Evolutionary conservation across 1,140 invertebrate species (phyloP).

Genomic region (Helicoverpa armigera): DNA sequence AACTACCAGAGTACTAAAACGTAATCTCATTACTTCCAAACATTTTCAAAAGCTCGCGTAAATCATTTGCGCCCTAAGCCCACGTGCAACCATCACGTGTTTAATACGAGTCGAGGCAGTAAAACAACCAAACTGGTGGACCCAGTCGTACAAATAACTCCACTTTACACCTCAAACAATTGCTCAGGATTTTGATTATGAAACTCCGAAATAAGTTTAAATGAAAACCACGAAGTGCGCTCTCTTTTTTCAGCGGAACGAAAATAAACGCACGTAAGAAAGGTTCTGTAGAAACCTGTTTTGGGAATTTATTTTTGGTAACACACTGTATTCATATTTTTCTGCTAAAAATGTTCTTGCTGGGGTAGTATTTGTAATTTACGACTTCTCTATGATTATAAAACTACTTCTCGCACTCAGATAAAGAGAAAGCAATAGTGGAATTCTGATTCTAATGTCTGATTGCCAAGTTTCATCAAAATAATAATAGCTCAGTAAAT

Average conservation of each 20-base stretch:
- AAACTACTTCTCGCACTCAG: no score
- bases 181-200: neutral
- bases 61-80: slow-evolving; percentile 4
- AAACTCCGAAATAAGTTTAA: neutral
- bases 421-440: no score
- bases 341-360: no score
- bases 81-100: slow-evolving; percentile 48
- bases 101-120: slow-evolving; percentile 40
- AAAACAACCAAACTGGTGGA: slow-evolving; percentile 46
- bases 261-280: neutral
- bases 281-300: no score
- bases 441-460: no score
- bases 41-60: slow-evolving; percentile 4
- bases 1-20: no score
- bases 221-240: neutral
- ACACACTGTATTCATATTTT: neutral
- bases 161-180: slow-evolving; percentile 15
- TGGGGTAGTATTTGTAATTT: no score
- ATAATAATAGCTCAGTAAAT: no score
- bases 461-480: no score
- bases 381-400: no score
- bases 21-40: neutral
- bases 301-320: neutral
- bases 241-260: neutral
- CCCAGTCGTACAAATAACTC: slow-evolving; percentile 35